Evolutionary conservation across 2,113 vertebrate genomes (phyloP).

Genomic region (Alethe castanea): DNA sequence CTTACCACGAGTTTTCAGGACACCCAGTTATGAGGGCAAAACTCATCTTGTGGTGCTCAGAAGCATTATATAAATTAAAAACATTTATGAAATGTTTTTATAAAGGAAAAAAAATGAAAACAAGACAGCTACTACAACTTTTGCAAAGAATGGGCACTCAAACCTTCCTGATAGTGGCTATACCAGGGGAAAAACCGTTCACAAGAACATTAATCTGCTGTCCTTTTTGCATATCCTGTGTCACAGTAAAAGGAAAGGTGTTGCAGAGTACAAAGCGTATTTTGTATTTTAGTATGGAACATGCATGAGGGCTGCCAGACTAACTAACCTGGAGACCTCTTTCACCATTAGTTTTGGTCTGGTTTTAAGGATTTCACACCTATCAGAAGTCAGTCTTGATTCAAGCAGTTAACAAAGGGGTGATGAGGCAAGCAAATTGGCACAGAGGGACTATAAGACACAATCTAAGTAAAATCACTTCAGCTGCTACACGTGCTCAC

Average conservation of each 20-base stretch:
- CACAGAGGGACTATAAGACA: conserved; percentile 33
- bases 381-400: background rate
- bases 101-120: background rate
- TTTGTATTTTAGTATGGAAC: background rate
- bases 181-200: background rate
- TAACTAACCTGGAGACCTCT: background rate
- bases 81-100: background rate
- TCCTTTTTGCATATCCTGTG: background rate
- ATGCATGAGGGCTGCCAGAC: background rate
- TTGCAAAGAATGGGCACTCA: background rate
- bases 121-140: background rate
- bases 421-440: conserved; percentile 21
- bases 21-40: background rate
- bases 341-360: background rate
- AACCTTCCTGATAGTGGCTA: background rate
- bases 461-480: conserved; percentile 6
- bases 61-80: no score
- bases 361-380: background rate
- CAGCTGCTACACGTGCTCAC: background rate
- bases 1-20: background rate
- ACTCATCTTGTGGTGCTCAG: background rate
- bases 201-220: background rate
- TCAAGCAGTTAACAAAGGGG: conserved; percentile 25
- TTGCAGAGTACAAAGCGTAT: background rate
- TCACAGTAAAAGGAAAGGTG: background rate